These are phyloP conservation scores for Stegostoma tigrinum DNA, from an alignment of 2,113 vertebrate species.

Conservation along the genomic window DNA sequence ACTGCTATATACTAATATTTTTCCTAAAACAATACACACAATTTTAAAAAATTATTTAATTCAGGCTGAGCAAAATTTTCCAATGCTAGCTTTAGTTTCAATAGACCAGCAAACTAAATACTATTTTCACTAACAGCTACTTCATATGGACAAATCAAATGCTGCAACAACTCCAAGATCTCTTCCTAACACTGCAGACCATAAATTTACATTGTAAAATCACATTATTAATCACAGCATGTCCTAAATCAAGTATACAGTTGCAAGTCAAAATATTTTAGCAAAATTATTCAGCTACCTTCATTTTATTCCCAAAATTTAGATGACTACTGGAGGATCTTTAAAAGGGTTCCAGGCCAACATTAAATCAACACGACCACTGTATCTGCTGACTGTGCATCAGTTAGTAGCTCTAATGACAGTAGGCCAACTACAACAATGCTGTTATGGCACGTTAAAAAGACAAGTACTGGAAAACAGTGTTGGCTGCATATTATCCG, in stretches of 20 bases:
- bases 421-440: neutral
- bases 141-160: neutral
- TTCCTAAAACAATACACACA: neutral
- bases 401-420: neutral
- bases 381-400: constrained; percentile 2
- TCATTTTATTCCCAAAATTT: neutral
- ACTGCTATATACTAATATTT: neutral
- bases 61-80: neutral
- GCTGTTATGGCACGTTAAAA: neutral
- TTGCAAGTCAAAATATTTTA: neutral
- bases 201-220: neutral
- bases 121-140: neutral
- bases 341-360: constrained; percentile 1
- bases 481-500: neutral
- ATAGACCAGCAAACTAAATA: neutral
- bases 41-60: neutral
- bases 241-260: neutral
- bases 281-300: neutral
- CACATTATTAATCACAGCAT: neutral
- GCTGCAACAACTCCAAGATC: neutral
- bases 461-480: neutral
- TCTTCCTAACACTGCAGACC: neutral
- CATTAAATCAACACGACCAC: constrained; percentile 20
- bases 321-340: neutral
- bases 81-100: neutral